These are phyloP conservation scores for Myotis findleyi DNA, from an alignment of 2,797 vertebrate species.

Conservation along the genomic window DNA sequence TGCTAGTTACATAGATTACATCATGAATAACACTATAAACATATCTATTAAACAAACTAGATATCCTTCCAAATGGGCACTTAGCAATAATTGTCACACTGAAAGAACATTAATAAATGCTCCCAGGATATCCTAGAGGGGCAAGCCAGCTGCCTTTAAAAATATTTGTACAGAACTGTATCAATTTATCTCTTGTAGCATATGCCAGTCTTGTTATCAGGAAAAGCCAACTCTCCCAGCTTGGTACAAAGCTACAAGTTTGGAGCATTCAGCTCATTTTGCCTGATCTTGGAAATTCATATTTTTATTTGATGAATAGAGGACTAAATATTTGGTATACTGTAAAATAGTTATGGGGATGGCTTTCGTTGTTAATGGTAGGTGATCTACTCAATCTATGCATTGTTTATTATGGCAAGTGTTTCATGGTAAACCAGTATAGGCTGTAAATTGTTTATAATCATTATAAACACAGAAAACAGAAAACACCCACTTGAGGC, in stretches of 20 bases:
- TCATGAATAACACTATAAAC: slow-evolving; percentile 2
- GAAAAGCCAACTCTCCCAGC: neutral
- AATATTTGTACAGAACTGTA: slow-evolving; percentile 47
- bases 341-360: neutral
- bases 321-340: neutral
- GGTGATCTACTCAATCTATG: neutral
- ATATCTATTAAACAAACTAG: slow-evolving; percentile 7
- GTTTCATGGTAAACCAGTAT: neutral
- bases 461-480: neutral
- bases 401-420: neutral
- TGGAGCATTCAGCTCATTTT: neutral
- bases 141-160: slow-evolving; percentile 38
- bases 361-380: neutral
- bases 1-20: neutral
- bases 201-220: slow-evolving; percentile 12
- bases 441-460: slow-evolving; percentile 34
- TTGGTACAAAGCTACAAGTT: slow-evolving; percentile 24
- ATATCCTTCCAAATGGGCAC: slow-evolving; percentile 7
- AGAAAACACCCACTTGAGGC: neutral
- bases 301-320: slow-evolving; percentile 15
- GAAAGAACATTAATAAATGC: slow-evolving; percentile 40
- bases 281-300: neutral
- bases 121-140: neutral
- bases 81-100: slow-evolving; percentile 11
- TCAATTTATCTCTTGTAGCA: neutral